phyloP scores from a whole-genome alignment of 2,113 vertebrate species.

The Cebus imitator region DNA sequence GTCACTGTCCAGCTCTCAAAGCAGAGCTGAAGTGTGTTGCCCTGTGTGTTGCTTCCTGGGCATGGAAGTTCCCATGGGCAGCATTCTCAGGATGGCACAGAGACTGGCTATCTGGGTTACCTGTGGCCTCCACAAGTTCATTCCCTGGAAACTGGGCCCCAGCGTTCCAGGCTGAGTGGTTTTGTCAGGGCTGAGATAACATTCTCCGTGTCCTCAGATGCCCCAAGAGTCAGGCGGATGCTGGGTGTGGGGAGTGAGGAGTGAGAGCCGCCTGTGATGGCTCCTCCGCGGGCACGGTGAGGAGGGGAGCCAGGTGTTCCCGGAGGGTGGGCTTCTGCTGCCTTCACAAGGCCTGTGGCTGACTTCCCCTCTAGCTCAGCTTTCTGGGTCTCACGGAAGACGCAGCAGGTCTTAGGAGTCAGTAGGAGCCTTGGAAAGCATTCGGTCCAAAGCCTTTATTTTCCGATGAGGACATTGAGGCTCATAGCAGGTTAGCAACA shows the following conservation, averaged over 20 bases:
- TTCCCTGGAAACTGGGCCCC: conserved; percentile 70
- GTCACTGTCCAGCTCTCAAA: not conserved
- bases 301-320: not conserved
- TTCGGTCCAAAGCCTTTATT: not conserved
- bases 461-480: not conserved
- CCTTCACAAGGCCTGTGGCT: rapidly evolving
- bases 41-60: not conserved
- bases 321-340: not conserved
- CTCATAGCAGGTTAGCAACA: rapidly evolving
- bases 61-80: not conserved
- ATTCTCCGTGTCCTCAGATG: conserved; percentile 57
- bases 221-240: not conserved
- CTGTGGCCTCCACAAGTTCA: conserved; percentile 40
- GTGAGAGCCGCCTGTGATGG: not conserved
- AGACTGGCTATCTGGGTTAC: conserved; percentile 56
- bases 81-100: not conserved
- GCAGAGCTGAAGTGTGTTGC: not conserved
- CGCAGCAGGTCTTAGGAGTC: not conserved
- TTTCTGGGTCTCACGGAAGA: not conserved
- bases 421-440: not conserved
- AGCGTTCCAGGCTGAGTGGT: not conserved
- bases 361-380: not conserved
- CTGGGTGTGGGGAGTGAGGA: not conserved
- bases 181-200: conserved; percentile 57
- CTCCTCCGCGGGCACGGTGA: not conserved